phyloP scores from a whole-genome alignment of 2,113 vertebrate species.

The Corythoichthys haematopterus region DNA sequence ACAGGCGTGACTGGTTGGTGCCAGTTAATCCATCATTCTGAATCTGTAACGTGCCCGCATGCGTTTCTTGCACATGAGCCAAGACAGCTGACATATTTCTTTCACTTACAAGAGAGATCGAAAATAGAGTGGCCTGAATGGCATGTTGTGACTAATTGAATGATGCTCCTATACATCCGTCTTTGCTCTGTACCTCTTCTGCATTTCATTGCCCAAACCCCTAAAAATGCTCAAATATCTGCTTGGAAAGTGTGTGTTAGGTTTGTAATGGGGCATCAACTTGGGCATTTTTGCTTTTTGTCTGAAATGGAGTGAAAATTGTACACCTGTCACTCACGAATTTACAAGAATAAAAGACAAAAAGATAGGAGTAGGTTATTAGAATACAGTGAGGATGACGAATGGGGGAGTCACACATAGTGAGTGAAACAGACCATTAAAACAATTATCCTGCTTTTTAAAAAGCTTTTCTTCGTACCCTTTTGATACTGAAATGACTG shows the following conservation, averaged over 20 bases:
- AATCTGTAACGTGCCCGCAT: not conserved
- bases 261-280: conserved; percentile 61
- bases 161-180: conserved; percentile 20
- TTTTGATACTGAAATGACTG: conserved; percentile 58
- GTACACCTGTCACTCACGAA: conserved; percentile 61
- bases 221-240: conserved; percentile 15
- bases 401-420: conserved; percentile 13
- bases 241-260: conserved; percentile 29
- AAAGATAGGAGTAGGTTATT: conserved; percentile 47
- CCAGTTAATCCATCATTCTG: not conserved
- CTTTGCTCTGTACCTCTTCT: conserved; percentile 3
- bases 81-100: not conserved
- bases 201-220: conserved; percentile 10
- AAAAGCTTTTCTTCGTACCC: conserved; percentile 47
- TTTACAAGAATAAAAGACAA: conserved; percentile 24
- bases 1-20: not conserved
- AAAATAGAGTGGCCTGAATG: conserved; percentile 20
- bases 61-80: not conserved
- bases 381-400: conserved; percentile 55
- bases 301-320: conserved; percentile 36
- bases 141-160: conserved; percentile 27
- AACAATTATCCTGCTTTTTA: conserved; percentile 61
- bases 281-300: conserved; percentile 58
- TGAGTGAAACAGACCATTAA: conserved; percentile 53
- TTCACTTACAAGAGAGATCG: not conserved